phyloP scores from a whole-genome alignment of 2,797 vertebrate species.

The Ispidina lecontei region DNA sequence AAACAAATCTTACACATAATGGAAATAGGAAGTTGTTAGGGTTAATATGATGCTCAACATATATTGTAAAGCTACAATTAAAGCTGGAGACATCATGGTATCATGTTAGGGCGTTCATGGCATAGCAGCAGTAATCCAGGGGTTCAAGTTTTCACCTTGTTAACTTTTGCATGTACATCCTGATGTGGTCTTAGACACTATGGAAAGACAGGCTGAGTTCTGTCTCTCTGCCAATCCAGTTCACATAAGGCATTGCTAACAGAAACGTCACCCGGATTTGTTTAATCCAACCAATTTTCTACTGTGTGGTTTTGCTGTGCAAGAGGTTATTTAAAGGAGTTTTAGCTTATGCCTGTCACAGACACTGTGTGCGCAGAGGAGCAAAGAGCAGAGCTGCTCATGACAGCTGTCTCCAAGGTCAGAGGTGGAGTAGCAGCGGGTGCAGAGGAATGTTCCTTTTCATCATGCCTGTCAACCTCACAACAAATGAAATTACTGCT shows the following conservation, averaged over 20 bases:
- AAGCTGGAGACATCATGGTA: neutral
- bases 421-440: slow-evolving; percentile 63
- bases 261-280: neutral
- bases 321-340: slow-evolving; percentile 17
- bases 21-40: neutral
- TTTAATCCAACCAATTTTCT: slow-evolving; percentile 24
- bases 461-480: slow-evolving; percentile 61
- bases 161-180: slow-evolving; percentile 10
- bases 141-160: slow-evolving; percentile 45
- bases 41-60: neutral
- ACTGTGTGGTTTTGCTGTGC: neutral
- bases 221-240: neutral
- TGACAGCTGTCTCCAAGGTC: slow-evolving; percentile 62
- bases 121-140: slow-evolving; percentile 47
- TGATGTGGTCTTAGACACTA: neutral
- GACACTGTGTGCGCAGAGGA: neutral
- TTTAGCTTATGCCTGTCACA: slow-evolving; percentile 26
- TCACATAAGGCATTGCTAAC: neutral
- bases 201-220: neutral
- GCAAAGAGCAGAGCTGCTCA: slow-evolving; percentile 34
- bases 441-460: slow-evolving; percentile 63
- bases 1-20: neutral
- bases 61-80: neutral
- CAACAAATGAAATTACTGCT: slow-evolving; percentile 69
- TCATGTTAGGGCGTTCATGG: neutral